Conservation (phyloP, 2,888 invertebrate genomes). For the Chrysomela aeneicollis region DNA sequence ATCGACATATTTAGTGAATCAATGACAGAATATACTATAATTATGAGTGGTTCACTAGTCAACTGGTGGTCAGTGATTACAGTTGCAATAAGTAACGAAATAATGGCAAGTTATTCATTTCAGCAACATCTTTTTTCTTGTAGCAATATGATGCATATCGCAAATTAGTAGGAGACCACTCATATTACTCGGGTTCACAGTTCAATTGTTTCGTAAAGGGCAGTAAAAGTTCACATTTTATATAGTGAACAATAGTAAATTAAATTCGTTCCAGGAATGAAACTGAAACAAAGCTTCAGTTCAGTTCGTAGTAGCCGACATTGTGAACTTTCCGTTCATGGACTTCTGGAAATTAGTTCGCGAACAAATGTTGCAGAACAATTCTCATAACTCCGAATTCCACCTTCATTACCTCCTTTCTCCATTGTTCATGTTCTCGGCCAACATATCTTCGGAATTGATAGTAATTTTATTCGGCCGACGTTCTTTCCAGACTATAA, state of each 20-base stretch:
- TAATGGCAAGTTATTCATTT: no score
- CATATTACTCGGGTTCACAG: no score
- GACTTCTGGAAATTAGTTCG: constrained; percentile 3
- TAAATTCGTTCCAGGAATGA: background rate
- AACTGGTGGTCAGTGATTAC: no score
- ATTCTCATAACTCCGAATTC: constrained; percentile 4
- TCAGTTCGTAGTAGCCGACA: background rate
- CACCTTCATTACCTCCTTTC: constrained; percentile 1
- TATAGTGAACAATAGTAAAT: background rate
- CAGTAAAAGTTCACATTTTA: no score
- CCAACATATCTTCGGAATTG: constrained; percentile 39
- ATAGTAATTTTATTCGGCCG: constrained; percentile 52
- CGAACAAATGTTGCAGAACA: constrained; percentile 2
- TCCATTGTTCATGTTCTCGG: background rate
- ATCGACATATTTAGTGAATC: no score
- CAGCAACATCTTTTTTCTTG: no score
- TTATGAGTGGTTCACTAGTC: no score
- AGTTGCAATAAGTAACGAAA: no score
- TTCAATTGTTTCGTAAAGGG: no score
- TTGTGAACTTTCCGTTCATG: background rate
- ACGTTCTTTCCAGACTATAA: constrained; percentile 45
- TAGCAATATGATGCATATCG: no score
- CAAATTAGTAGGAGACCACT: no score
- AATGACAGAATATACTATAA: no score
- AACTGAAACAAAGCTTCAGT: background rate